Percentiles rank a stretch among this genome's conserved stretches.
Conservation (phyloP, 2,113 vertebrate species). For the Ameiurus melas region DNA sequence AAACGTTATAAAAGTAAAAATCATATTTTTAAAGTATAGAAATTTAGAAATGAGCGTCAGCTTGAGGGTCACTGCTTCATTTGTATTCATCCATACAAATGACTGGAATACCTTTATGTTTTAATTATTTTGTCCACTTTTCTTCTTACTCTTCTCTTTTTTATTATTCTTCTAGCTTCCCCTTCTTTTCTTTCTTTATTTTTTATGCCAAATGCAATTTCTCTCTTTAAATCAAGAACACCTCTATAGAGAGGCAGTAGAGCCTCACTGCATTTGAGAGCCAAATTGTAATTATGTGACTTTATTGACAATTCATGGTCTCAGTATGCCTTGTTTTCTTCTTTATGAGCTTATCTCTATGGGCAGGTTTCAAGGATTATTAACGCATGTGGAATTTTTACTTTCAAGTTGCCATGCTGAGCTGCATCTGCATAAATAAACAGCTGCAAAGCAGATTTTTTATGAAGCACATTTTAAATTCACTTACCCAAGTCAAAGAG, state of each 20-base stretch:
- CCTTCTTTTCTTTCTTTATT: constrained; percentile 53
- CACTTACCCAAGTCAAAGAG: neutral
- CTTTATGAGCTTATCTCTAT: constrained; percentile 12
- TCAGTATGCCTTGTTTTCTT: constrained; percentile 8
- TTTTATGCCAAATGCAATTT: constrained; percentile 69
- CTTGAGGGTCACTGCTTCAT: no score
- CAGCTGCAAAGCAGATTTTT: neutral
- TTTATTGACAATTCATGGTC: constrained; percentile 37
- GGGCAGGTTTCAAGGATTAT: neutral
- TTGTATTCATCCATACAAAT: no score
- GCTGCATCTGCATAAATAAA: neutral
- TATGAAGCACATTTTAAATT: neutral
- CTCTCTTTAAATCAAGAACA: constrained; percentile 24
- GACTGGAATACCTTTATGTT: neutral
- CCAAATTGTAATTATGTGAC: constrained; percentile 14
- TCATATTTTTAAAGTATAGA: no score
- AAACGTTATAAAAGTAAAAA: no score
- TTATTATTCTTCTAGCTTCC: neutral
- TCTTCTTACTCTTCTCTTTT: neutral
- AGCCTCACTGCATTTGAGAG: constrained; percentile 2
- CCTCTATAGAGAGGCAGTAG: constrained; percentile 28
- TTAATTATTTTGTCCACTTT: neutral
- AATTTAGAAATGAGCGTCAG: no score
- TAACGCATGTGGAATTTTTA: neutral
- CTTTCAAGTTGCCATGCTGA: neutral